Evolutionary conservation across 2,797 vertebrate genomes (phyloP).

Genomic region (Melanotaenia trifasciata): DNA sequence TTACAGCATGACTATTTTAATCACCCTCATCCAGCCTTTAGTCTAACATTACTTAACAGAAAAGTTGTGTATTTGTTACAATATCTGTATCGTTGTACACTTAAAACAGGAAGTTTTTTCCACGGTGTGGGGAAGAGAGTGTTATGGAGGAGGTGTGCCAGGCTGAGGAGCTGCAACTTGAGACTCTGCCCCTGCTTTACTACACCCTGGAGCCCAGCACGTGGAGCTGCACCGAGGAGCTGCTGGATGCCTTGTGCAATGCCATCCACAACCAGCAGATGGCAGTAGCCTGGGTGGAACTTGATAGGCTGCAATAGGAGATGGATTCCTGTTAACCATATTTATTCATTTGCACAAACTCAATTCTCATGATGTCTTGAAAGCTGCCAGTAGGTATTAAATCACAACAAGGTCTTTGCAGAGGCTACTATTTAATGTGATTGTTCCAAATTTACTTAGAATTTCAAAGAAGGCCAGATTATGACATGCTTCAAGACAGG

Average conservation of each 20-base stretch:
- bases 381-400: background rate
- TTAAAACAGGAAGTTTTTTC: conserved; percentile 81
- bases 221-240: conserved; percentile 83
- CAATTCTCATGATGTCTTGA: background rate
- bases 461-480: conserved; percentile 5
- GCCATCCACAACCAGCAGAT: conserved; percentile 80
- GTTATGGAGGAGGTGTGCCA: conserved; percentile 81
- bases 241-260: conserved; percentile 73
- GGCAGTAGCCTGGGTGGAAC: conserved; percentile 81
- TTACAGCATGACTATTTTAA: background rate
- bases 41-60: background rate
- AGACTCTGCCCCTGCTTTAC: conserved; percentile 80
- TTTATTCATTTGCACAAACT: conserved; percentile 3
- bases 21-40: background rate
- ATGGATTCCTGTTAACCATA: background rate
- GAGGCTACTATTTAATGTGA: background rate
- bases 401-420: background rate
- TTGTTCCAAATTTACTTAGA: conserved; percentile 6
- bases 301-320: conserved; percentile 74
- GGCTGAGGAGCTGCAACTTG: conserved; percentile 82
- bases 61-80: background rate
- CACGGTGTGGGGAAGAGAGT: conserved; percentile 68
- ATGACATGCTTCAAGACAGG: background rate
- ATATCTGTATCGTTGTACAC: background rate
- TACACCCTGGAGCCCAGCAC: conserved; percentile 75